Conservation (phyloP, 1,140 invertebrate species). For the Musca vetustissima region DNA sequence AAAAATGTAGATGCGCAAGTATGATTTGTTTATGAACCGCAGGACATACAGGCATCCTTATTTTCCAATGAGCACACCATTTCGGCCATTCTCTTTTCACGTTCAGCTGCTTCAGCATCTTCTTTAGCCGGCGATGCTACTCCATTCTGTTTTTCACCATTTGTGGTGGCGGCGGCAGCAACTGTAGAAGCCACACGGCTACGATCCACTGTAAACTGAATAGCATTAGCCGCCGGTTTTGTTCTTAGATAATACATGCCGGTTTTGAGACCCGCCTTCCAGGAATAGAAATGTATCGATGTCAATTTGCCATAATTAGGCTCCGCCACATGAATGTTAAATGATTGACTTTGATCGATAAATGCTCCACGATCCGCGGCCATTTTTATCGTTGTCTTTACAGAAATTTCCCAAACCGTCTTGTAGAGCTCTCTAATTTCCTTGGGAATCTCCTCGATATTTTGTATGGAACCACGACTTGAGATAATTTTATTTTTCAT, state of each 20-base stretch:
- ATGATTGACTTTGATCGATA: conserved; percentile 97
- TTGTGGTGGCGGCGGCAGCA: too few species aligned
- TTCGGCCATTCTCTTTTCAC: conserved; percentile 69
- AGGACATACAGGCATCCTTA: conserved; percentile 83
- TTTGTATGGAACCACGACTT: conserved; percentile 91
- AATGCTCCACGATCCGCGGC: conserved; percentile 96
- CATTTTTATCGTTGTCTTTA: conserved; percentile 94
- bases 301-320: conserved; percentile 92
- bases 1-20: too few species aligned
- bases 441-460: conserved; percentile 84
- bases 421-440: conserved; percentile 92
- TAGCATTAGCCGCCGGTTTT: conserved; percentile 93
- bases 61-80: conserved; percentile 87
- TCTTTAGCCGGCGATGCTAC: not conserved
- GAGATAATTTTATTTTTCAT: conserved; percentile 95
- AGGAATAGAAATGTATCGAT: conserved; percentile 98
- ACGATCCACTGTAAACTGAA: conserved; percentile 98
- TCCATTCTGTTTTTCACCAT: not conserved
- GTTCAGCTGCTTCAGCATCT: conserved; percentile 36
- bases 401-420: conserved; percentile 98
- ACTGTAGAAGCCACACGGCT: conserved; percentile 57
- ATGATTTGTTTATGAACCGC: conserved; percentile 59
- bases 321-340: conserved; percentile 95
- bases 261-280: conserved; percentile 96
- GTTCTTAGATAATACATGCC: conserved; percentile 99